A percentile compares a stretch with the other conserved stretches of the same genome.
Evolutionary conservation across 2,113 vertebrate species (phyloP).

Genomic region (Actenoides hombroni): DNA sequence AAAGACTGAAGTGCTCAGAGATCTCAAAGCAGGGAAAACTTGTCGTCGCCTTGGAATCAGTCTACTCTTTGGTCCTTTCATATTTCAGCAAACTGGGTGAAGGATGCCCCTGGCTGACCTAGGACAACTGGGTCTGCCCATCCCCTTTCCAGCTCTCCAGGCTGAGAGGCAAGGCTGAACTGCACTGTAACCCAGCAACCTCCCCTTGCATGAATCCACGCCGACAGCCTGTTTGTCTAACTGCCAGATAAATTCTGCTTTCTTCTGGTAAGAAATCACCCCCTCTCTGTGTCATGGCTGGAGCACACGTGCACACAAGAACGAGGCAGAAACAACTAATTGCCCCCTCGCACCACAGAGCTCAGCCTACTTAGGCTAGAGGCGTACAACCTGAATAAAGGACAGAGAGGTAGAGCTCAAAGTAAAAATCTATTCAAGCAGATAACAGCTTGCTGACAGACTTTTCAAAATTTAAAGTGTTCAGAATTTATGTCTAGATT

Average conservation of each 20-base stretch:
- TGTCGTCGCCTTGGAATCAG: neutral
- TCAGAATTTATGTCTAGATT: slow-evolving; percentile 69
- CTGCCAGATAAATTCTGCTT: neutral
- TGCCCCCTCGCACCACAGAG: neutral
- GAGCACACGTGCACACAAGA: neutral
- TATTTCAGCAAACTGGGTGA: neutral
- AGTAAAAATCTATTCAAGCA: slow-evolving; percentile 11
- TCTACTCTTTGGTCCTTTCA: neutral
- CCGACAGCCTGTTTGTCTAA: neutral
- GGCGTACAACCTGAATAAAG: neutral
- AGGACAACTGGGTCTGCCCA: neutral
- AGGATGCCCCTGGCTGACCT: neutral
- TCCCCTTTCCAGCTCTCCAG: neutral
- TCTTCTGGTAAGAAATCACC: neutral
- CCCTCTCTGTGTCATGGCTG: neutral
- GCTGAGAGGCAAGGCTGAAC: neutral
- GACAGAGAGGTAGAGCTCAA: slow-evolving; percentile 1
- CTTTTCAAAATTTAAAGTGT: slow-evolving; percentile 60
- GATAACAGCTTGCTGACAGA: slow-evolving; percentile 66
- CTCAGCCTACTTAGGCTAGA: neutral
- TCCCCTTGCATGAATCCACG: neutral
- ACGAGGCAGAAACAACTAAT: neutral
- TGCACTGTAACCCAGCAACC: neutral
- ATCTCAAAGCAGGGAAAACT: neutral
- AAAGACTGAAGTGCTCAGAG: neutral